Evolutionary conservation across 2,113 vertebrate species (phyloP).

Genomic region (Clinocottus analis): DNA sequence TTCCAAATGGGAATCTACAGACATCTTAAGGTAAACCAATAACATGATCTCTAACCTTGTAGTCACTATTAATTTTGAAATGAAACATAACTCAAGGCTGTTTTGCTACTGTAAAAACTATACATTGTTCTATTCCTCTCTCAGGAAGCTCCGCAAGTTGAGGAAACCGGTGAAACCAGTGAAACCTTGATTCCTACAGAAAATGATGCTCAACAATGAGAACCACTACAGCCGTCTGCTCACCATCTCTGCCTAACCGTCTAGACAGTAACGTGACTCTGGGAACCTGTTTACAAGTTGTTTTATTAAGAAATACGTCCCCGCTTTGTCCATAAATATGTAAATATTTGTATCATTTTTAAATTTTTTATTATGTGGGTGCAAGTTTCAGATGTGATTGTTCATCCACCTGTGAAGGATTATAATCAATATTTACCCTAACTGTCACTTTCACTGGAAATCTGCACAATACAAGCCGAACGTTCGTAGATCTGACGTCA

Average conservation of each 20-base stretch:
- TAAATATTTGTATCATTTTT: constrained; percentile 29
- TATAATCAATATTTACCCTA: constrained; percentile 8
- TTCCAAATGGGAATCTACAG: constrained; percentile 90
- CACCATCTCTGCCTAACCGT: constrained; percentile 1
- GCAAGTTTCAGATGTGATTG: background rate
- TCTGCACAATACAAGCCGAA: background rate
- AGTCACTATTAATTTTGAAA: background rate
- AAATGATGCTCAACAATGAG: constrained; percentile 32
- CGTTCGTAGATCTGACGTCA: background rate
- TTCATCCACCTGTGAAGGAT: constrained; percentile 3
- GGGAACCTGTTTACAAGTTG: constrained; percentile 59
- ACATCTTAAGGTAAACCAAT: constrained; percentile 82
- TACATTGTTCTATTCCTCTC: background rate
- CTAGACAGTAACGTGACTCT: constrained; percentile 6
- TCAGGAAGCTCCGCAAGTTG: constrained; percentile 55
- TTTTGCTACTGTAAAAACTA: background rate
- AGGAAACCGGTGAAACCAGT: constrained; percentile 35
- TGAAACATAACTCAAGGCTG: background rate
- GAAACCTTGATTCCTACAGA: constrained; percentile 45
- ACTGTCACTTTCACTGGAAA: constrained; percentile 20
- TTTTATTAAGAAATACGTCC: constrained; percentile 25
- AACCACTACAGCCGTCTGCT: background rate
- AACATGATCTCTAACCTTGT: background rate
- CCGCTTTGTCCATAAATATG: constrained; percentile 13
- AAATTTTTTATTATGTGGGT: background rate